Evolutionary conservation across 2,113 vertebrate genomes (phyloP), one percentile per base, ranked within the genome.

Genomic region (Lophura nycthemera): DNA sequence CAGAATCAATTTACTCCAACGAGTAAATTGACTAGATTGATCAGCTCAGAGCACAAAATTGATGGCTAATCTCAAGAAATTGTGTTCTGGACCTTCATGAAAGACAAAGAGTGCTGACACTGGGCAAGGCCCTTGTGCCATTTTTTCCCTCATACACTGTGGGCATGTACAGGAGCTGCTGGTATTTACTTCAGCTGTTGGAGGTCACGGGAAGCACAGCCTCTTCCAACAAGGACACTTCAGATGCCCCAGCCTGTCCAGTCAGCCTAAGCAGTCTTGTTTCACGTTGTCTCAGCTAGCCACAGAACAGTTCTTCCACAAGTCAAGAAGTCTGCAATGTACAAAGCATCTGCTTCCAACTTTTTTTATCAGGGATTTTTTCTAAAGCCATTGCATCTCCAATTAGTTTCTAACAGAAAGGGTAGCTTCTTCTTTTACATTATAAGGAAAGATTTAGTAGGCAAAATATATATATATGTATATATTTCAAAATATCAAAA

Each of bases 11-110:
- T 98, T 98, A 98, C 98, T 99, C 98, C 98, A 98, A 98, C 97
- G 97, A 97, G 98, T 98, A 98, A 98, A 99, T 99, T 98, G 98
- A 98, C 97, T 98, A 98, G 98, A 98, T 97, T 99, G 98, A 98
- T 99, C 98, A 98, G 97, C 98, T 98, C 98, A 98, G 98, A 99
- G 98, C 97, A 98, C 97, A 97, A 98, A 99, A 99, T 98, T 98
- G 98, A 98, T 98, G 97, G 96, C 98, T 99, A 99, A 99, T 99
- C 98, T 98, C 92, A 79, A 97, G 97, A 98, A 99, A 99, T 99
- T 98, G 98, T 98, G 98, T 98, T 98, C 98, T 98, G 98, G 98
- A 98, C 98, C 86, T 98, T 98, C 96, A 97, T 98, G 98, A 98
- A 97, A 96, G 97, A 99, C 97, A 99, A 99, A 97, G 64, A 77